Base-by-base conservation (phyloP, 2,797 vertebrate genomes). In the Odontamblyopus rebecca region DNA sequence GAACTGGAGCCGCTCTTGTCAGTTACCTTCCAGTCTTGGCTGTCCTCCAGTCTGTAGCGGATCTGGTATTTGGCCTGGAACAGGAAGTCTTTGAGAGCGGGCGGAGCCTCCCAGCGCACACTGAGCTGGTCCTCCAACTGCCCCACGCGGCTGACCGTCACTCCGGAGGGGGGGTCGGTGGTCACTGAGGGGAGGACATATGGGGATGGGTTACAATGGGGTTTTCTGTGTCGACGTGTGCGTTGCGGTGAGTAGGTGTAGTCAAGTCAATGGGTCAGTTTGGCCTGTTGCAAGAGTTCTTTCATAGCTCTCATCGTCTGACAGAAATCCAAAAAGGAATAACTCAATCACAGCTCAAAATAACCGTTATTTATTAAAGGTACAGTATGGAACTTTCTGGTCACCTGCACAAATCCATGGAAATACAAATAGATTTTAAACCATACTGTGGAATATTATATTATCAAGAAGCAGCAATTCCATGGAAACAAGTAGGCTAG, bases 11-110 rank as follows among this genome's bases (percentile, higher is more conserved):
- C 19, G 59, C 68, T 65, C 67, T 56, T 65, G 73, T 70, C 75
- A 68, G 71, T 64, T 92, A 98, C 97, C 96, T 98, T 99, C 97
- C 97, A 99, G 76, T 98, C 96, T 6, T 93, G 92, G 81, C 96
- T 97, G 87, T 98, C 96, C 88, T 99, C 97, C 83, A 99, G 95
- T 0, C 97, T 94, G 91, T 99, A 99, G 82, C 97, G 96, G 88
- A 99, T 98, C 94, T 99, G 97, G 88, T 99, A 99, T 86, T 98
- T 99, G 90, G 97, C 96, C 90, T 97, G 97, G 79, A 99, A 99
- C 32, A 99, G 94, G 91, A 98, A 98, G 87, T 99, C 97, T 86
- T 98, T 98, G 74, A 98, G 95, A 8, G 96, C 97, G 0, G 97
- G 96, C 0, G 96, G 97, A 1, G 95, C 96, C 71, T 95, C 96